Evolutionary conservation across 2,113 vertebrate genomes (phyloP).

Genomic region (Fregata magnificens): DNA sequence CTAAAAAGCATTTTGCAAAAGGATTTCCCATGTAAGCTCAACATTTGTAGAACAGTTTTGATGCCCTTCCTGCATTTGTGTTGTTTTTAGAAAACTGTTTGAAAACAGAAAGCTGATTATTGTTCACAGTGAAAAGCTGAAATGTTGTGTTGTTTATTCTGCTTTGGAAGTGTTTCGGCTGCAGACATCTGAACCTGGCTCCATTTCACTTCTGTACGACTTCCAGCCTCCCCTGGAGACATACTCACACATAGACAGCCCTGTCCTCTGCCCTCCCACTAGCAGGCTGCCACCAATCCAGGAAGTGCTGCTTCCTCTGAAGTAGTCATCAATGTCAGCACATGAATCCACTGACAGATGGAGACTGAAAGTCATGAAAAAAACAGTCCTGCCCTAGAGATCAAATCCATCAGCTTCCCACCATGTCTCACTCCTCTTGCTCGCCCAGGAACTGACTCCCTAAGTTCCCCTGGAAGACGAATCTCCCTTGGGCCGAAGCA

Average conservation of each 20-base stretch:
- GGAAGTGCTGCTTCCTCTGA: slow-evolving; percentile 36
- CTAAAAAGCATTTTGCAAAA: neutral
- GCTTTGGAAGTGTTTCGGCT: slow-evolving; percentile 7
- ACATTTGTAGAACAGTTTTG: neutral
- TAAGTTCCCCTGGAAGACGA: neutral
- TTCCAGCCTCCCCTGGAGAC: slow-evolving; percentile 38
- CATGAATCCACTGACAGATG: slow-evolving; percentile 49
- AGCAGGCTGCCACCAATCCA: slow-evolving; percentile 55
- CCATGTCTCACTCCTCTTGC: neutral
- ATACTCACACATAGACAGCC: neutral
- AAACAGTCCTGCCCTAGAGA: neutral
- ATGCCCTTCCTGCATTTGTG: neutral
- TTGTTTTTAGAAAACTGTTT: neutral
- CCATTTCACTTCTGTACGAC: neutral
- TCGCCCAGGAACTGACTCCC: neutral
- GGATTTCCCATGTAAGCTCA: neutral
- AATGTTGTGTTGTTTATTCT: slow-evolving; percentile 6
- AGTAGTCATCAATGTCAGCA: slow-evolving; percentile 37
- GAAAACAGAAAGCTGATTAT: slow-evolving; percentile 11
- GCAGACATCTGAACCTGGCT: slow-evolving; percentile 45
- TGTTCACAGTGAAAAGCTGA: neutral
- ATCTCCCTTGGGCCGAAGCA: neutral
- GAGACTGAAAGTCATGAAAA: slow-evolving; percentile 29
- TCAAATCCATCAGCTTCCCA: slow-evolving; percentile 12
- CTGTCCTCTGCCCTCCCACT: slow-evolving; percentile 41